phyloP scores from a whole-genome alignment of 2,888 invertebrate genomes.

The Drosophila borealis region DNA sequence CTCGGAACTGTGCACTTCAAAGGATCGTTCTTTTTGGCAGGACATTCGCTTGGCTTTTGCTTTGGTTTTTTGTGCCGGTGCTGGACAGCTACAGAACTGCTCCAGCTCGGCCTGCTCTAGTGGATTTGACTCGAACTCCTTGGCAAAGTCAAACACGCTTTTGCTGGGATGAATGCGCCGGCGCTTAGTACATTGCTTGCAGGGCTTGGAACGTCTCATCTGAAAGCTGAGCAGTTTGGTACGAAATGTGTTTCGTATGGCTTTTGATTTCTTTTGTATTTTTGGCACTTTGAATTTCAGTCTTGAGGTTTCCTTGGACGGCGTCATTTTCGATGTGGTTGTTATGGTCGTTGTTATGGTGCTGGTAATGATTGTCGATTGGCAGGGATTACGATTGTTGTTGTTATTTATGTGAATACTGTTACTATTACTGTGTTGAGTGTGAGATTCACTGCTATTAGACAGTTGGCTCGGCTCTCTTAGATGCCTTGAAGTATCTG shows the following conservation, averaged over 20 bases:
- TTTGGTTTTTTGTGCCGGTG: slow-evolving; percentile 23
- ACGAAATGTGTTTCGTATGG: slow-evolving; percentile 84
- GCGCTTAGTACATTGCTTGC: slow-evolving; percentile 83
- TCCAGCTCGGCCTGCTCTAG: slow-evolving; percentile 40
- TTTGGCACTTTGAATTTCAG: slow-evolving; percentile 83
- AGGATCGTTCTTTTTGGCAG: slow-evolving; percentile 47
- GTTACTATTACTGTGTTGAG: slow-evolving; percentile 28
- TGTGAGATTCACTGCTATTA: slow-evolving; percentile 53
- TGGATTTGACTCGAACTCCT: slow-evolving; percentile 74
- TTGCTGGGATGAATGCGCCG: slow-evolving; percentile 84
- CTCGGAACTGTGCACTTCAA: slow-evolving; percentile 62
- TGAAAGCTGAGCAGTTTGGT: slow-evolving; percentile 83
- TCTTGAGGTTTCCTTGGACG: slow-evolving; percentile 81
- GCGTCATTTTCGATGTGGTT: slow-evolving; percentile 49
- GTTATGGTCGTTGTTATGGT: slow-evolving; percentile 56
- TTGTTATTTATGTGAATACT: slow-evolving; percentile 39
- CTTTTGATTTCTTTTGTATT: slow-evolving; percentile 83
- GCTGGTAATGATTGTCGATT: slow-evolving; percentile 50
- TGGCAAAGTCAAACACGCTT: slow-evolving; percentile 83
- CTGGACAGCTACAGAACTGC: slow-evolving; percentile 82
- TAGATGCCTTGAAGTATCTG: slow-evolving; percentile 40
- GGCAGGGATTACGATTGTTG: slow-evolving; percentile 43
- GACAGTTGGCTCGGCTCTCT: slow-evolving; percentile 29
- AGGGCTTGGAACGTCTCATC: slow-evolving; percentile 77
- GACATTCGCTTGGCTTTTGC: slow-evolving; percentile 44